Evolutionary conservation across 2,113 vertebrate species (phyloP).

Genomic region (Rhea americana): DNA sequence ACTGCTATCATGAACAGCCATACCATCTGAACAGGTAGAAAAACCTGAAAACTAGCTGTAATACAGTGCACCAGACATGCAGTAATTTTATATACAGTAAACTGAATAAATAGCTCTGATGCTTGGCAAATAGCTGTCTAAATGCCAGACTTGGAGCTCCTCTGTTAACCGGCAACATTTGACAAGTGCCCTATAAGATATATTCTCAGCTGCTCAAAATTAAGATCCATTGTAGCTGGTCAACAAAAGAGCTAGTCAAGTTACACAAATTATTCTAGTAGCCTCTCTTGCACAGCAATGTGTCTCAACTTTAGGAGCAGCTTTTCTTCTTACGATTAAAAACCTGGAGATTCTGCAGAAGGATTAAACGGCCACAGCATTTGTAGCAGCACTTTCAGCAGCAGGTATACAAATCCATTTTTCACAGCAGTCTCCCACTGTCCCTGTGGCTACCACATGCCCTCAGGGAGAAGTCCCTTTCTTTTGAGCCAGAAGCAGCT

Average conservation of each 20-base stretch:
- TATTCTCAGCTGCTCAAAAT: not conserved
- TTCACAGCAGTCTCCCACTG: not conserved
- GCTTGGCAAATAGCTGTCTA: too few relatives aligned
- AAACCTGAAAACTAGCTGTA: too few relatives aligned
- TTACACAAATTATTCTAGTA: not conserved
- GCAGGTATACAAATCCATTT: not conserved
- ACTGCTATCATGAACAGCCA: too few relatives aligned
- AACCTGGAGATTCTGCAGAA: accelerated
- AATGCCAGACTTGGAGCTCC: too few relatives aligned
- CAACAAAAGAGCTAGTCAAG: not conserved
- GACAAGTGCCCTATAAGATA: too few relatives aligned
- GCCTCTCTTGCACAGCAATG: accelerated
- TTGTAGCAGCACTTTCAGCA: accelerated
- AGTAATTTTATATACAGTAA: accelerated
- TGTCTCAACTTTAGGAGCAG: not conserved
- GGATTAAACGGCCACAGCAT: not conserved
- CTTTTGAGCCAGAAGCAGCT: not conserved
- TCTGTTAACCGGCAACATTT: not conserved
- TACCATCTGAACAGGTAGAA: accelerated
- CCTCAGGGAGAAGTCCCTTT: too few relatives aligned
- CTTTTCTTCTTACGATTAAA: not conserved
- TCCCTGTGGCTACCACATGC: too few relatives aligned
- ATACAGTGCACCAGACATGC: not conserved
- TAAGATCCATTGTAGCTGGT: accelerated
- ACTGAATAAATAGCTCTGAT: too few relatives aligned